Evolutionary conservation across 2,113 vertebrate genomes (phyloP).

Genomic region (Loxodonta africana): DNA sequence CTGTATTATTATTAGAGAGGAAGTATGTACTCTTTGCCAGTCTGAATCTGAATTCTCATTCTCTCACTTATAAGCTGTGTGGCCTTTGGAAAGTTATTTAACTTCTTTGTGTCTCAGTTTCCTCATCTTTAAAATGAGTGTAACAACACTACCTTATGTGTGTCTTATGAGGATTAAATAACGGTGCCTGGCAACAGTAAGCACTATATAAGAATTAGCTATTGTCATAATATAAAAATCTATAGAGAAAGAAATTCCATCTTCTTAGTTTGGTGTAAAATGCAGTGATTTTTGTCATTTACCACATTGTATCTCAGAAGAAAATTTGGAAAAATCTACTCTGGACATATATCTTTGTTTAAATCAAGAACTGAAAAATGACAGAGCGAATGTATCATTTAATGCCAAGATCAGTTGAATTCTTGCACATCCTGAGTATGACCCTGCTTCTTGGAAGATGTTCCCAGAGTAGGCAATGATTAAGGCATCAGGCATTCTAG

Average conservation of each 20-base stretch:
- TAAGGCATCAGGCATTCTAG: background rate
- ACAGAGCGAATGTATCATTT: background rate
- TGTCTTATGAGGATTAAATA: background rate
- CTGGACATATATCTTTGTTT: conserved; percentile 12
- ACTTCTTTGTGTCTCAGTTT: background rate
- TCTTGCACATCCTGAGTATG: background rate
- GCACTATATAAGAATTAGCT: background rate
- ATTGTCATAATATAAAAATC: background rate
- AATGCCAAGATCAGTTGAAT: background rate
- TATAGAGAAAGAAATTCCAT: background rate
- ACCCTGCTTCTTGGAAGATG: background rate
- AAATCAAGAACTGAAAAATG: conserved; percentile 29
- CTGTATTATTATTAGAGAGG: background rate
- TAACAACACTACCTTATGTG: background rate
- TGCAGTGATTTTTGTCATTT: background rate
- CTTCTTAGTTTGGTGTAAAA: background rate
- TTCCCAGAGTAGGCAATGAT: conserved; percentile 1
- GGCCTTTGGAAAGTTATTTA: background rate
- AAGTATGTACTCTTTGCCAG: background rate
- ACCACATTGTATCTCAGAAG: background rate
- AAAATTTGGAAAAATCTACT: background rate
- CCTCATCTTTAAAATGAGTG: conserved; percentile 17
- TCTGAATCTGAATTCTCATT: background rate
- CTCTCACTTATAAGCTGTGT: background rate
- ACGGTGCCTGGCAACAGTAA: background rate